phyloP scores from a whole-genome alignment of 53 echinoderm and acorn worm genomes.

The Henricia sp. region DNA sequence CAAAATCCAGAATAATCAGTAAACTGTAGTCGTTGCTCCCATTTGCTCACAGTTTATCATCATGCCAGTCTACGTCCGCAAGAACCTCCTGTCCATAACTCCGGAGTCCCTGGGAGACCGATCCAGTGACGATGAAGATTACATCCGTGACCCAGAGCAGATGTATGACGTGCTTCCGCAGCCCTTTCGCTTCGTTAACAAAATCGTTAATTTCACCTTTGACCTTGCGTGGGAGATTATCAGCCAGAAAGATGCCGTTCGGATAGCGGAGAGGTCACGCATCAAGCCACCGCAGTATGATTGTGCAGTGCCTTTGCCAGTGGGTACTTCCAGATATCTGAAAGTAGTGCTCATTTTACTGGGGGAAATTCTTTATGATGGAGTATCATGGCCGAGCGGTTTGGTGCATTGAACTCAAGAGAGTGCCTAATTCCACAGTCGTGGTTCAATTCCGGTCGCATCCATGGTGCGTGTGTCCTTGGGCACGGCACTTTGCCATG shows the following conservation, averaged over 20 bases:
- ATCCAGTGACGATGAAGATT: slow-evolving; percentile 94
- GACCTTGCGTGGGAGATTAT: slow-evolving; percentile 89
- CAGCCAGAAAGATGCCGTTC: slow-evolving; percentile 68
- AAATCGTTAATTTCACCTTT: slow-evolving; percentile 76
- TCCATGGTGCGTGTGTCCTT: too few species aligned
- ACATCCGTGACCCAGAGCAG: slow-evolving; percentile 91
- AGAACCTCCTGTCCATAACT: slow-evolving; percentile 95
- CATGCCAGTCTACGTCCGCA: slow-evolving; percentile 97
- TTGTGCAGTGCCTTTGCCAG: slow-evolving; percentile 72
- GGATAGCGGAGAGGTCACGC: slow-evolving; percentile 68
- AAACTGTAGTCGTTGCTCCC: too few species aligned
- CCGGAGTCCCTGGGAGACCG: slow-evolving; percentile 83
- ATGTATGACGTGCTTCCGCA: slow-evolving; percentile 90
- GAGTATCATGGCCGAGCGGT: too few species aligned
- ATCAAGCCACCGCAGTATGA: slow-evolving; percentile 85
- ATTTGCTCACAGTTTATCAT: too few species aligned
- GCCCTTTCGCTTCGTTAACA: slow-evolving; percentile 90
- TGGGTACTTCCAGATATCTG: slow-evolving; percentile 29
- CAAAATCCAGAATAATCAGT: too few species aligned
- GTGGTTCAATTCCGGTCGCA: too few species aligned
- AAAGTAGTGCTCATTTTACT: neutral
- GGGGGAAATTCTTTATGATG: too few species aligned
- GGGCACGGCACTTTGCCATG: too few species aligned
- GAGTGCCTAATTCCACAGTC: too few species aligned
- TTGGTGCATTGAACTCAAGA: too few species aligned